Conservation (phyloP, 2,797 vertebrate species). For the Todus mexicanus region DNA sequence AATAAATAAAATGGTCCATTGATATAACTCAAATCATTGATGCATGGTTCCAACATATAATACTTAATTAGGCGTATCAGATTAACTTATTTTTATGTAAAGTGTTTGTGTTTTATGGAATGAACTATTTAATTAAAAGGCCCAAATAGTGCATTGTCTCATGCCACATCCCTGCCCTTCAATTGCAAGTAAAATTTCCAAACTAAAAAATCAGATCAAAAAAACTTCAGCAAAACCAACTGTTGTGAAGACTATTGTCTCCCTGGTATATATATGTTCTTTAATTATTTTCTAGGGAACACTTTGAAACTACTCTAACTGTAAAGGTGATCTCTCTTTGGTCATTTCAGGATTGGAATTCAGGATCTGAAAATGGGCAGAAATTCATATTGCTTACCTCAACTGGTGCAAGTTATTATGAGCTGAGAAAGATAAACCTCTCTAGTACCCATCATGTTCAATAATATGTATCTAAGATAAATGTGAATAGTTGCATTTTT, state of each 20-base stretch:
- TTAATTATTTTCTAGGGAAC: neutral
- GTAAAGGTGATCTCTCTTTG: neutral
- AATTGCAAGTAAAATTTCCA: constrained; percentile 10
- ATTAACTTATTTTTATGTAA: constrained; percentile 70
- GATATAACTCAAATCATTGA: constrained; percentile 63
- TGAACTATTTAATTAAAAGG: constrained; percentile 31
- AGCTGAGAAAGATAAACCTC: neutral
- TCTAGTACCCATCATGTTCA: neutral
- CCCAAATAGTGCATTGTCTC: neutral
- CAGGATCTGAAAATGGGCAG: neutral
- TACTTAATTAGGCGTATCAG: constrained; percentile 67
- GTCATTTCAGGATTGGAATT: neutral
- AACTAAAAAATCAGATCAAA: constrained; percentile 6
- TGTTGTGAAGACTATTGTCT: neutral
- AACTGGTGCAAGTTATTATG: neutral
- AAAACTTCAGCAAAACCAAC: constrained; percentile 1
- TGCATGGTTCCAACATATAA: constrained; percentile 59
- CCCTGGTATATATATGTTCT: neutral
- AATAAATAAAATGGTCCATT: constrained; percentile 64
- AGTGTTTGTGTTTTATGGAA: constrained; percentile 63
- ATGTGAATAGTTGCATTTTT: neutral
- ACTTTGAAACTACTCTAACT: neutral
- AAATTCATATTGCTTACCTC: neutral
- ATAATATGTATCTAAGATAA: neutral
- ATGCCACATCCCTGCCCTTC: neutral